Evolutionary conservation across 2,113 vertebrate genomes (phyloP).

Genomic region (Callithrix jacchus): DNA sequence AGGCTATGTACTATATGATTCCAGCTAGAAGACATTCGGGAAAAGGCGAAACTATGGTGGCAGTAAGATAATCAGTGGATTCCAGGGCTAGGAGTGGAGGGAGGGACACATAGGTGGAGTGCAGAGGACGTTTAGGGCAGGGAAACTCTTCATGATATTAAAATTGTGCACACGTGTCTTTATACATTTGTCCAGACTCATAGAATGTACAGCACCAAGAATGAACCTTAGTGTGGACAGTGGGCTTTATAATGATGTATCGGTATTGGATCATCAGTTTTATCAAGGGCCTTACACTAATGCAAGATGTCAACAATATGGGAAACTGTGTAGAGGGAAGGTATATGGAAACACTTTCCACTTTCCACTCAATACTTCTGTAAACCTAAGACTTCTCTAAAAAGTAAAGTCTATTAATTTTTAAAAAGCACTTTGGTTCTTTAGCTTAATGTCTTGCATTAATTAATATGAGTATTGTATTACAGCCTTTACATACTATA

Average conservation of each 20-base stretch:
- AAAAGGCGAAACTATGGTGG: not conserved
- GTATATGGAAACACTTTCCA: not conserved
- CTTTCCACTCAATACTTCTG: not conserved
- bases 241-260: not conserved
- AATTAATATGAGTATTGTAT: not conserved
- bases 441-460: not conserved
- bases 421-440: not conserved
- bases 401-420: not conserved
- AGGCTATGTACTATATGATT: not conserved
- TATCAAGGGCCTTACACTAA: not conserved
- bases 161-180: not conserved
- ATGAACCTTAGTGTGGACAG: not conserved
- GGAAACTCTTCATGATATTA: not conserved
- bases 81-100: too few relatives aligned
- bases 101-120: not conserved
- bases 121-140: not conserved
- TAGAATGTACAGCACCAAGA: not conserved
- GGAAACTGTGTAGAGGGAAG: not conserved
- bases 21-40: not conserved
- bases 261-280: not conserved
- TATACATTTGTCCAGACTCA: not conserved
- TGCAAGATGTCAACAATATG: too few relatives aligned
- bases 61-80: not conserved
- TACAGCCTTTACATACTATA: not conserved
- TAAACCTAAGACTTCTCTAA: not conserved